phyloP scores from a whole-genome alignment of 2,888 invertebrate genomes.

The Temnothorax ravouxi region DNA sequence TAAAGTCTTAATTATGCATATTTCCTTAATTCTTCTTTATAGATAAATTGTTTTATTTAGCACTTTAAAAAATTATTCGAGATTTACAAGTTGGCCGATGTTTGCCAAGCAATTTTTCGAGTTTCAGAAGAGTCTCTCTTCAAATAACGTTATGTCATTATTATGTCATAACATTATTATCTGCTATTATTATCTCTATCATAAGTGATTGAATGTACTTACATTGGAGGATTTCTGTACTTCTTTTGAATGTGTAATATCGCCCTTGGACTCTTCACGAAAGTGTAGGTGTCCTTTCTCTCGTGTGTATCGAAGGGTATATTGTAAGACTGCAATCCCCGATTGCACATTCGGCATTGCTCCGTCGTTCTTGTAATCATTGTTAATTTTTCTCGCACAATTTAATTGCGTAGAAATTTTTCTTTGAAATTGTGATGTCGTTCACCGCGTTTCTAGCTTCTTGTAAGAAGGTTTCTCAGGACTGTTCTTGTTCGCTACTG shows the following conservation, averaged over 20 bases:
- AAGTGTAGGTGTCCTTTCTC: constrained; percentile 79
- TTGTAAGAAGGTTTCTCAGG: constrained; percentile 4
- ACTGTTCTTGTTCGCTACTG: constrained; percentile 28
- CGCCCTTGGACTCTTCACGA: constrained; percentile 82
- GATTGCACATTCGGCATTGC: constrained; percentile 83
- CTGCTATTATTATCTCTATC: no score
- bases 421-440: neutral
- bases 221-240: constrained; percentile 71
- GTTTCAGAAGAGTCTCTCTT: no score
- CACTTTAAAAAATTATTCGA: neutral
- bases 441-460: neutral
- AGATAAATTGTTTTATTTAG: neutral
- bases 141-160: neutral
- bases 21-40: neutral
- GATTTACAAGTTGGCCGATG: constrained; percentile 6
- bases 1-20: neutral
- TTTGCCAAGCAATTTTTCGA: constrained; percentile 3
- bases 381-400: constrained; percentile 38
- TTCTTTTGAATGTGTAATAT: constrained; percentile 81
- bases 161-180: neutral
- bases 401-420: constrained; percentile 16
- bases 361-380: constrained; percentile 80
- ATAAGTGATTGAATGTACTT: constrained; percentile 55
- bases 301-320: constrained; percentile 74
- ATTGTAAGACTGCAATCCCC: constrained; percentile 78